Evolutionary conservation across 92 coral and sea anemone genomes (phyloP).

Genomic region (Umimayanthus chanpuru): DNA sequence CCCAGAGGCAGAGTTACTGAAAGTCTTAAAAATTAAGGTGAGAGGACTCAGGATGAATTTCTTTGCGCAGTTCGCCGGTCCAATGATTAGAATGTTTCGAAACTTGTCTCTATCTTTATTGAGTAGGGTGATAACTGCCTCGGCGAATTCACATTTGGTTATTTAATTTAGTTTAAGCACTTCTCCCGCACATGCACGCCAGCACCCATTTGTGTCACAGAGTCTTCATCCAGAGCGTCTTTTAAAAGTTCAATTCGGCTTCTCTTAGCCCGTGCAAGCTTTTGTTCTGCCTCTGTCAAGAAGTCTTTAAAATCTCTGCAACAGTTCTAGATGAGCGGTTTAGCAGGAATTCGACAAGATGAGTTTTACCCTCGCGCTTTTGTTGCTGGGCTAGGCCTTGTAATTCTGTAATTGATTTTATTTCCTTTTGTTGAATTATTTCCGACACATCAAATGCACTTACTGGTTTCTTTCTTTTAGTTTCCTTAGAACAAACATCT

Average conservation of each 20-base stretch:
- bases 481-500: too few species aligned
- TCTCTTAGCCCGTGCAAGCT: slow-evolving; percentile 36
- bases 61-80: slow-evolving; percentile 49
- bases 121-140: slow-evolving; percentile 46
- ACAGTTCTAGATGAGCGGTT: slow-evolving; percentile 43
- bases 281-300: slow-evolving; percentile 25
- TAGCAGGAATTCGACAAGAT: slow-evolving; percentile 48
- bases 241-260: slow-evolving; percentile 27
- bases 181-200: slow-evolving; percentile 55
- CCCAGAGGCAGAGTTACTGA: slow-evolving; percentile 54
- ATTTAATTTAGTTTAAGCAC: slow-evolving; percentile 3
- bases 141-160: slow-evolving; percentile 5
- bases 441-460: slow-evolving; percentile 43
- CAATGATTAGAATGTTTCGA: slow-evolving; percentile 55
- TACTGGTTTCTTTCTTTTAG: slow-evolving; percentile 22
- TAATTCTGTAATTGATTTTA: slow-evolving; percentile 17
- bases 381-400: slow-evolving; percentile 50
- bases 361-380: slow-evolving; percentile 50
- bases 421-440: slow-evolving; percentile 16
- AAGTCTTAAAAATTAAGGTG: slow-evolving; percentile 39
- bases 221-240: slow-evolving; percentile 38
- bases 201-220: slow-evolving; percentile 30
- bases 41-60: slow-evolving; percentile 48
- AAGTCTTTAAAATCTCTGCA: slow-evolving; percentile 32
- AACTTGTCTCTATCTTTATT: slow-evolving; percentile 57